A percentile compares a stretch with the other conserved stretches of the same genome.
phyloP scores from a whole-genome alignment of 2,113 vertebrate species.

The Pterocles gutturalis region DNA sequence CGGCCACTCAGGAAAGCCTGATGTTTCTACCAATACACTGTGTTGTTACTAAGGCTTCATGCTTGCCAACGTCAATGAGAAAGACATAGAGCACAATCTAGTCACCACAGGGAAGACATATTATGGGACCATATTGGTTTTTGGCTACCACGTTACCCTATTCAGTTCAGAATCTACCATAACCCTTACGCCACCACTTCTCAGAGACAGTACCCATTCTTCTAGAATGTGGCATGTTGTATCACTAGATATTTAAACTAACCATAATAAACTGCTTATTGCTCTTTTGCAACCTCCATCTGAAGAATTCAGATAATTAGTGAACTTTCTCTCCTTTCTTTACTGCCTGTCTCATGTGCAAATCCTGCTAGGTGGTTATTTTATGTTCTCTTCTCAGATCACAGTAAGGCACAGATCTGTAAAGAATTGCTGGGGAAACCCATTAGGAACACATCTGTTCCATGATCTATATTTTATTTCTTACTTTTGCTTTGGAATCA shows the following conservation, averaged over 20 bases:
- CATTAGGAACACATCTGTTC: neutral
- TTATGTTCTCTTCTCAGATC: neutral
- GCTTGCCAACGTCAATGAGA: neutral
- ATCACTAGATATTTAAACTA: neutral
- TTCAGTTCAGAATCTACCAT: neutral
- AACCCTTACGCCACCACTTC: neutral
- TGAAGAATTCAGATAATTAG: neutral
- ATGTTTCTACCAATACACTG: neutral
- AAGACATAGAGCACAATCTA: neutral
- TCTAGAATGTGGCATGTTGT: no score
- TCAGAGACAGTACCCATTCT: neutral
- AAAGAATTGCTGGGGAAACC: neutral
- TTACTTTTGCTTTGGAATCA: neutral
- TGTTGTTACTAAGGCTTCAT: neutral
- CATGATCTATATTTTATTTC: neutral
- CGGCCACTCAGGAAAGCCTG: neutral
- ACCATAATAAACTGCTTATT: neutral
- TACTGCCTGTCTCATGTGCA: neutral
- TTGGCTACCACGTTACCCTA: neutral
- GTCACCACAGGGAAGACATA: neutral
- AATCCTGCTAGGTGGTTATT: neutral
- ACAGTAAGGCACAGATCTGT: neutral
- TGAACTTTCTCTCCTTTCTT: neutral
- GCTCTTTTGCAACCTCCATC: neutral
- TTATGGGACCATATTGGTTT: accelerated